Base-by-base conservation (phyloP, 1,140 invertebrate species). In the Trichoplusia ni region DNA sequence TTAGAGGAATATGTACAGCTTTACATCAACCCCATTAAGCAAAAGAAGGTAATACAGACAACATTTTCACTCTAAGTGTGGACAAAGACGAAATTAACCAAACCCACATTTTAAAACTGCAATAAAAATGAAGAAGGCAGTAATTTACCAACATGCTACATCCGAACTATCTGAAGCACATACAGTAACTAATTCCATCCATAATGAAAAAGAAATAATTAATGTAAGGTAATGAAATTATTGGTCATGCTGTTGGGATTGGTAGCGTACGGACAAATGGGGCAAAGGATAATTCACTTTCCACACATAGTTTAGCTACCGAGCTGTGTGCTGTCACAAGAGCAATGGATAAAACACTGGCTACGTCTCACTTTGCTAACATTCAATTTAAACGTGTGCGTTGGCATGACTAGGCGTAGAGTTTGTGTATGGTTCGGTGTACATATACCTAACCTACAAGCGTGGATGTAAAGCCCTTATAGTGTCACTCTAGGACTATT, bases 1-100 rank as follows among this genome's bases (percentile, higher is more conserved):
- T 38, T 54, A 54, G 6, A 54, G 21, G 33, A 54, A 54, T 54
- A 54, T 54, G 33, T 54, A 54, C 35, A 54, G 33, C 33, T 37
- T 54, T 8, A 54, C 51, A 54, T 38, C 11, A n/a, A 25, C 35
- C 35, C 51, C 51, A 40, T 54, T 9, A 54, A 54, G 51, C 51
- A 21, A 54, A 38, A 38, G 7, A 25, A 54, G 13, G 23, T 8
- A 38, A 38, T 11, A 53, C 4, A 27, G 6, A 7, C n/a, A n/a
- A n/a, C n/a, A n/a, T n/a, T 14, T 54, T 25, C n/a, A 37, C 49
- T 31, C 18, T 7, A 54, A 13, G 25, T 19, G 1, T 37, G 21
- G 51, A 54, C 35, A 54, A 27, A n/a, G 33, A 54, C 51, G 14
- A 16, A 25, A 18, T 18, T 5, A 54, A 54, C 18, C 21, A 54